Base-by-base conservation (phyloP, 35 echinoderm and acorn worm species). In the Patiria miniata region DNA sequence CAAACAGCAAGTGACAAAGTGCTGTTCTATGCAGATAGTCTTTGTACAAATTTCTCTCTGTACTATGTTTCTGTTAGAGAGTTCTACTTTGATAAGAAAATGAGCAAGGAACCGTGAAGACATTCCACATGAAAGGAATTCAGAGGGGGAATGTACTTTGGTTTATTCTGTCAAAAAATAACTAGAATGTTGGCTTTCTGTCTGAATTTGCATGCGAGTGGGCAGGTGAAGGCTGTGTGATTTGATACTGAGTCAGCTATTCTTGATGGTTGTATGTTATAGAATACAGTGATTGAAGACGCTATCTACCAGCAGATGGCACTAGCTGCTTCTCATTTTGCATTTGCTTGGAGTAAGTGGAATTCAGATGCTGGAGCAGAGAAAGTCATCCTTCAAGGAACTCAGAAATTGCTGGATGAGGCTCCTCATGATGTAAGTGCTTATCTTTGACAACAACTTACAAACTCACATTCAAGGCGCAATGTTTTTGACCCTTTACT, bases 341-440 rank as follows among this genome's bases (percentile, higher is more conserved):
- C 93, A 28, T 99, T 94, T 36, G 89, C 96, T 0, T 99, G 93
- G 92, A 99, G 96, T 22, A 99, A 92, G 52, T 94, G 92, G 95
- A 95, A 95, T 15, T 60, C 81, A 9, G 92, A 99, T 42, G 59
- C 80, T 32, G 86, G 86, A 54, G 18, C 73, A 21, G 96, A 99
- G 8, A 99, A 92, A 83, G 85, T 99, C 39, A 85, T 99, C 53
- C 22, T 99, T 10, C 83, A 91, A 37, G 96, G 92, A 78, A 83
- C 53, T 32, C 89, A 99, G 78, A 86, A 92, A 36, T 80, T 99
- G 16, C 42, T 86, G 9, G 77, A 79, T 22, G 86, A 78, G 26
- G 42, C 87, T 26, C 56, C 86, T 8, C 56, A 42, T 32, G 92
- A 99, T 59, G 96, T 99, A 89, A 99, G 89, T 60, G 21, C 12